A percentile compares a stretch with the other conserved stretches of the same genome.
Evolutionary conservation across 2,797 vertebrate species (phyloP).

Genomic region (Erpetoichthys calabaricus): DNA sequence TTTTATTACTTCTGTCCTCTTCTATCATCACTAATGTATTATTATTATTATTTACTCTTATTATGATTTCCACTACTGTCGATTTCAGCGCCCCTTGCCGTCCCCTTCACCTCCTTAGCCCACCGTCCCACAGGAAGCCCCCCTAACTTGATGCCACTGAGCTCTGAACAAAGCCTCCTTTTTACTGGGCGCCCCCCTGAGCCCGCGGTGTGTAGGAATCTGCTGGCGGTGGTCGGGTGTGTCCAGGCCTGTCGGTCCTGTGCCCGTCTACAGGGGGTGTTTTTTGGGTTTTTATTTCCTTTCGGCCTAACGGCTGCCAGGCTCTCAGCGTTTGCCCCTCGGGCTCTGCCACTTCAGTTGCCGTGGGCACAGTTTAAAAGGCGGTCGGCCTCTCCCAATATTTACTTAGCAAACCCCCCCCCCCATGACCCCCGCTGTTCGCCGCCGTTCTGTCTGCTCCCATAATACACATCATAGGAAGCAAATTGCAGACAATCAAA

Average conservation of each 20-base stretch:
- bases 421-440: constrained; percentile 7
- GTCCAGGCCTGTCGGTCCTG: no score
- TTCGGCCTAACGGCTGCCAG: no score
- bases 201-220: constrained; percentile 64
- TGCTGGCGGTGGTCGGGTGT: constrained; percentile 29
- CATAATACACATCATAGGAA: constrained; percentile 13
- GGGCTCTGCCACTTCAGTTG: no score
- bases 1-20: no score
- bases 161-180: constrained; percentile 70
- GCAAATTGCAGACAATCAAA: constrained; percentile 14
- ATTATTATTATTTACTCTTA: no score
- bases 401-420: constrained; percentile 15
- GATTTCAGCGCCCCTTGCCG: not conserved
- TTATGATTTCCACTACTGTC: no score
- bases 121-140: constrained; percentile 75
- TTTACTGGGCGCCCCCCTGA: constrained; percentile 55
- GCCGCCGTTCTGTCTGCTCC: constrained; percentile 9
- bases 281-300: no score
- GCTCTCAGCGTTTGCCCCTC: no score
- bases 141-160: constrained; percentile 85
- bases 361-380: no score
- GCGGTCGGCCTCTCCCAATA: constrained; percentile 5
- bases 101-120: no score
- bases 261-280: no score
- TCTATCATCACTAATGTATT: no score